These are phyloP conservation scores for Dolichoris vasculosae DNA, from an alignment of 1,140 invertebrate species.

Conservation along the genomic window DNA sequence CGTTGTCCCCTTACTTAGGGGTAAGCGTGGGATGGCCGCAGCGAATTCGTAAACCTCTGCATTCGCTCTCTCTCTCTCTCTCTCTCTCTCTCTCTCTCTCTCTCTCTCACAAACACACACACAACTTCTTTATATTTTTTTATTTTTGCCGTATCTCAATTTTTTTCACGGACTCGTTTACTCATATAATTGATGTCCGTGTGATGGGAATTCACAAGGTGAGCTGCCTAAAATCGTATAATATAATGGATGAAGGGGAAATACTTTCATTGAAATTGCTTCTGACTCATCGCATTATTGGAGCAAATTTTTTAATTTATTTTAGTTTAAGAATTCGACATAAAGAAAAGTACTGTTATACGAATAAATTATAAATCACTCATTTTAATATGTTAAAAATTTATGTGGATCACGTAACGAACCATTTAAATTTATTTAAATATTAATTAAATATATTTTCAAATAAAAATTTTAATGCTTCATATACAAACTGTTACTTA, in stretches of 20 bases:
- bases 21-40: background rate
- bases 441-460: background rate
- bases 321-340: background rate
- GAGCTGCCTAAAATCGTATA: background rate
- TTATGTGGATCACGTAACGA: background rate
- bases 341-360: background rate
- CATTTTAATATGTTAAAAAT: background rate
- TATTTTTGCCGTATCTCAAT: background rate
- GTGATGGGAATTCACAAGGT: conserved; percentile 13
- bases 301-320: background rate
- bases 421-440: background rate
- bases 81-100: conserved; percentile 4
- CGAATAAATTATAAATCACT: background rate
- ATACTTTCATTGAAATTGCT: background rate
- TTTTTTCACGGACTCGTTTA: conserved; percentile 12
- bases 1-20: background rate
- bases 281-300: background rate
- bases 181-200: conserved; percentile 9
- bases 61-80: background rate
- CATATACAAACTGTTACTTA: no score
- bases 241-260: background rate
- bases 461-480: no score
- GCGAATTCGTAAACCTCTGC: background rate
- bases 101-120: no score
- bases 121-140: background rate